These are phyloP conservation scores for Boulengeromyrus knoepffleri DNA, from an alignment of 2,113 vertebrate species.

Conservation along the genomic window DNA sequence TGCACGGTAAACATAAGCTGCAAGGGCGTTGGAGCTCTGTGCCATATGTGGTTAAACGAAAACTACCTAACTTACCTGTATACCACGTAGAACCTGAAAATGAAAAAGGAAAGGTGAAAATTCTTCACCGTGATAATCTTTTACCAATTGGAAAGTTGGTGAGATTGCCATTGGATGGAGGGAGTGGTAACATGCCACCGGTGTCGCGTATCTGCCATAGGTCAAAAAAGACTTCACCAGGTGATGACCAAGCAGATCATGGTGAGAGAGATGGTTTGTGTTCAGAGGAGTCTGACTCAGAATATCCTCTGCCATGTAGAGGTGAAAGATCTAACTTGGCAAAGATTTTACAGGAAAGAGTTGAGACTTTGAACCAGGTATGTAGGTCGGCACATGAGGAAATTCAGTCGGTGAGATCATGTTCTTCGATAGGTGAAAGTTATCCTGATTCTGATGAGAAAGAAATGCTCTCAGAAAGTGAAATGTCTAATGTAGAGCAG, in stretches of 20 bases:
- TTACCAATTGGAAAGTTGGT: not conserved
- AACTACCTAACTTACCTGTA: not conserved
- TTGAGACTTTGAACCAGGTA: not conserved
- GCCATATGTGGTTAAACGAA: not conserved
- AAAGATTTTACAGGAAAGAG: not conserved
- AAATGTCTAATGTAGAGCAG: no score
- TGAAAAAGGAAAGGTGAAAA: not conserved
- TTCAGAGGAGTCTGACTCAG: no score
- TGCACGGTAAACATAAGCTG: not conserved
- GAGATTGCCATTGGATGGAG: not conserved
- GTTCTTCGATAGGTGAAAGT: not conserved
- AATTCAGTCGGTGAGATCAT: not conserved
- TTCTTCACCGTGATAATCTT: not conserved
- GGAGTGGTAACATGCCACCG: not conserved
- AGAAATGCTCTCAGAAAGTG: no score
- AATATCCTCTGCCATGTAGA: no score
- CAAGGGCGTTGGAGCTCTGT: not conserved
- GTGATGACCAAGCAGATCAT: not conserved
- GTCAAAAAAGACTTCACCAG: not conserved
- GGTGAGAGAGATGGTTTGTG: no score
- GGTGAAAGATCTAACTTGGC: no score
- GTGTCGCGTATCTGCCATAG: not conserved
- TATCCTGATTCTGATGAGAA: not conserved
- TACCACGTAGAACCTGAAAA: not conserved
- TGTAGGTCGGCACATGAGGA: not conserved